Conservation (phyloP, 1,140 invertebrate species). For the Riptortus pedestris region DNA sequence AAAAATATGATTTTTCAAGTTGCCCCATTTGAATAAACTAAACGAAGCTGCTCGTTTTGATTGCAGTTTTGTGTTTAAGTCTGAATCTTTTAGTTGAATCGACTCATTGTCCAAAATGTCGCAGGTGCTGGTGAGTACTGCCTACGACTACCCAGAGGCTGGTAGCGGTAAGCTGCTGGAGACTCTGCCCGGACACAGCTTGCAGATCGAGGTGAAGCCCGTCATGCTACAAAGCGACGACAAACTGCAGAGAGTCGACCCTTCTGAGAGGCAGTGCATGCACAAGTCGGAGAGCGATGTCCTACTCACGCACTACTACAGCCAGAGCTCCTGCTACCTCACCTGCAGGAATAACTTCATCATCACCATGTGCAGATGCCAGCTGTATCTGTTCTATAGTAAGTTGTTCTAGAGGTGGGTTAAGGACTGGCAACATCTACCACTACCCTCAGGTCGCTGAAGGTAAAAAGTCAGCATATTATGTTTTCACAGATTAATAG, state of each 20-base stretch:
- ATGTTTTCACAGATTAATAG: no score
- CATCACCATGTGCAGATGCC: background rate
- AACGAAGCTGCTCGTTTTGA: no score
- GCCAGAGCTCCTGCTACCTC: background rate
- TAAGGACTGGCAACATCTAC: no score
- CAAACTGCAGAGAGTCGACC: background rate
- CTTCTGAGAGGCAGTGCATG: background rate
- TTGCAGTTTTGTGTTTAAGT: no score
- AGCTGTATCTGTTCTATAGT: background rate
- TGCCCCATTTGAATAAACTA: no score
- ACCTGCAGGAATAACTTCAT: background rate
- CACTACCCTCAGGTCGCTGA: no score
- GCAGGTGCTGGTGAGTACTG: background rate
- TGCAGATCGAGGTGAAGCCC: background rate
- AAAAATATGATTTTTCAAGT: no score
- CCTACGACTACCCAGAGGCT: background rate
- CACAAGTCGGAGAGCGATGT: background rate
- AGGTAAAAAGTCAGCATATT: no score
- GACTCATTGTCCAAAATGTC: no score
- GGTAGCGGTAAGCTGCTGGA: background rate
- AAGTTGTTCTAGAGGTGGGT: no score
- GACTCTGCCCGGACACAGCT: background rate
- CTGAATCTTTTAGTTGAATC: no score
- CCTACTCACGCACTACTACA: background rate
- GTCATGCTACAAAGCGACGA: background rate